Percentiles rank a stretch among this genome's conserved stretches.
phyloP scores from a whole-genome alignment of 2,888 invertebrate genomes.

The Acleris cristana region DNA sequence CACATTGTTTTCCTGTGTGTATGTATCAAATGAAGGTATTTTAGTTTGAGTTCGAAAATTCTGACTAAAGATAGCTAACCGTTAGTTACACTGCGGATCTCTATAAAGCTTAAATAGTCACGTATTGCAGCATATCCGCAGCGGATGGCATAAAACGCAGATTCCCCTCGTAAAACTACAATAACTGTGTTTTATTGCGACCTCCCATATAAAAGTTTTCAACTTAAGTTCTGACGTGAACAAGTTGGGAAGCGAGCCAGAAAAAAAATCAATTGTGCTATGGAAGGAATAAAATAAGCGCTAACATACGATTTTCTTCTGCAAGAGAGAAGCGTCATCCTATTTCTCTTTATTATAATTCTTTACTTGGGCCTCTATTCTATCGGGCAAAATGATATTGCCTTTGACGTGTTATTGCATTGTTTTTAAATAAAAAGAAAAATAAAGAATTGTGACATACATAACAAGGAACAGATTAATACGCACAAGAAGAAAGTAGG shows the following conservation, averaged over 20 bases:
- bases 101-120: not conserved
- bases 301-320: not conserved
- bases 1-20: no score
- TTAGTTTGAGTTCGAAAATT: no score
- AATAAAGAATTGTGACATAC: no score
- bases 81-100: not conserved
- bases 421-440: no score
- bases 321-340: not conserved
- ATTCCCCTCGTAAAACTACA: constrained; percentile 54
- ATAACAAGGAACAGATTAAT: no score
- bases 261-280: constrained; percentile 42
- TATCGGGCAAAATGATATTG: no score
- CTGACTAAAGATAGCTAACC: no score
- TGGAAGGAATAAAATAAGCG: constrained; percentile 11
- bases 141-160: constrained; percentile 49
- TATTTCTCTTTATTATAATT: no score
- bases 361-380: no score
- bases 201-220: constrained; percentile 50
- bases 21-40: no score
- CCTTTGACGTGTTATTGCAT: no score
- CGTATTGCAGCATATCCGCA: constrained; percentile 23
- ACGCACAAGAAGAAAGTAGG: no score
- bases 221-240: constrained; percentile 44
- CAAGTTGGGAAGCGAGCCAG: constrained; percentile 45
- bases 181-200: constrained; percentile 56